Base-by-base conservation (phyloP, 1,140 invertebrate genomes). In the Drosophila yakuba region DNA sequence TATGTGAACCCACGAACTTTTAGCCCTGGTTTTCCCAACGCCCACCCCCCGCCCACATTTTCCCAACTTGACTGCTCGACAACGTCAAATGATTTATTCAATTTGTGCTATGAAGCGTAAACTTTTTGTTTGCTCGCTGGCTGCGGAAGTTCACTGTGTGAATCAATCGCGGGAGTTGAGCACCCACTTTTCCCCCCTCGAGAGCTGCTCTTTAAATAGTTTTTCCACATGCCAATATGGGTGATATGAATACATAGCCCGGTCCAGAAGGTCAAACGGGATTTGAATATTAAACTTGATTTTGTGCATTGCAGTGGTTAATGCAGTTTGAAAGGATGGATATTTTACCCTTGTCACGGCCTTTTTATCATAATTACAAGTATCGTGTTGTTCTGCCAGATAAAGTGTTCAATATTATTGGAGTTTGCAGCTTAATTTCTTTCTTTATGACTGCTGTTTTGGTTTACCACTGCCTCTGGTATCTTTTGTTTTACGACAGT, bases 61-160 rank as follows among this genome's bases (percentile, higher is more conserved):
- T 20, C 41, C 68, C 45, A 60, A 61, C 41, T 54, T 71, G 62
- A 57, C 47, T 41, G 36, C 57, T 48, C 75, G 62, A 77, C 67
- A 71, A 71, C 75, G 68, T 79, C 75, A 69, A 74, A 83, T 89
- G 83, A 88, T 88, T 89, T 88, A 88, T 88, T 88, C 84, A 88
- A 83, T 88, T 88, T 89, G 84, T 88, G 67, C 84, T 60, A 89
- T 89, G 84, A 89, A 89, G 84, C 83, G 83, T 80, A 59, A 80
- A 89, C 79, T 76, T 89, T 88, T 83, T 89, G 83, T 88, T 89
- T 73, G 84, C 75, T 51, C 59, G 57, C 32, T 43, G 62, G 44
- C 50, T 56, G 76, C 84, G 83, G 84, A 88, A 80, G 83, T 83
- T 73, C 52, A 59, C 64, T 88, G 66, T 64, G 74, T 48, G 75